These are phyloP conservation scores for Lytechinus variegatus DNA, from an alignment of 35 echinoderm and acorn worm genomes.

Conservation along the genomic window DNA sequence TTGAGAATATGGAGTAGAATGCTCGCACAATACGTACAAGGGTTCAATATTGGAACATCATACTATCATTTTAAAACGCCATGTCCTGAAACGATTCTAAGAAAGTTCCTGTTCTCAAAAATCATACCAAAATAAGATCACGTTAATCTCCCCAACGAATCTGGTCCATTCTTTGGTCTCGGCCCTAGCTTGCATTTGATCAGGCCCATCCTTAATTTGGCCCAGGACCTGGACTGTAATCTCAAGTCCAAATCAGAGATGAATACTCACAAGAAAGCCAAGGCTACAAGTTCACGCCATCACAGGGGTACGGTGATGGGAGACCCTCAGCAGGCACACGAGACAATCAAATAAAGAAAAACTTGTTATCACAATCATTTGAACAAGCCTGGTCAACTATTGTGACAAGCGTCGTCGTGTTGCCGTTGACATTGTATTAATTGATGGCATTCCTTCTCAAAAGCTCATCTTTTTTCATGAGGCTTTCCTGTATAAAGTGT, in stretches of 20 bases:
- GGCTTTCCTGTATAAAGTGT: conserved; percentile 22
- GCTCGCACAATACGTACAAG: too few relatives aligned
- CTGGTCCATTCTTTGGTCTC: background rate
- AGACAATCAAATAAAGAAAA: background rate
- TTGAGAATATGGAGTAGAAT: too few relatives aligned
- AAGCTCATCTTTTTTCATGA: conserved; percentile 36
- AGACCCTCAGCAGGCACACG: background rate
- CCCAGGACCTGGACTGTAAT: background rate
- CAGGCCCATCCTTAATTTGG: background rate
- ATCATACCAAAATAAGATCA: background rate
- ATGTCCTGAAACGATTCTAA: background rate
- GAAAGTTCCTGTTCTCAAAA: background rate
- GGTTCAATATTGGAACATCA: too few relatives aligned
- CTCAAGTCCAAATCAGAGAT: background rate
- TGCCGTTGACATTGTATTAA: background rate
- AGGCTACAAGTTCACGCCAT: background rate
- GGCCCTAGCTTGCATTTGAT: too few relatives aligned
- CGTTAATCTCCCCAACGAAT: background rate
- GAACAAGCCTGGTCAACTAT: background rate
- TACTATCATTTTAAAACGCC: too few relatives aligned
- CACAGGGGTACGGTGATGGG: background rate
- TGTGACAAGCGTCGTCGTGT: background rate
- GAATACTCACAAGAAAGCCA: background rate
- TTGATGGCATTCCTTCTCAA: conserved; percentile 26
- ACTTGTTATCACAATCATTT: background rate